A percentile compares a stretch with the other conserved stretches of the same genome.
These are phyloP conservation scores for Nemurella pictetii DNA, from an alignment of 2,888 invertebrate genomes.

Conservation along the genomic window DNA sequence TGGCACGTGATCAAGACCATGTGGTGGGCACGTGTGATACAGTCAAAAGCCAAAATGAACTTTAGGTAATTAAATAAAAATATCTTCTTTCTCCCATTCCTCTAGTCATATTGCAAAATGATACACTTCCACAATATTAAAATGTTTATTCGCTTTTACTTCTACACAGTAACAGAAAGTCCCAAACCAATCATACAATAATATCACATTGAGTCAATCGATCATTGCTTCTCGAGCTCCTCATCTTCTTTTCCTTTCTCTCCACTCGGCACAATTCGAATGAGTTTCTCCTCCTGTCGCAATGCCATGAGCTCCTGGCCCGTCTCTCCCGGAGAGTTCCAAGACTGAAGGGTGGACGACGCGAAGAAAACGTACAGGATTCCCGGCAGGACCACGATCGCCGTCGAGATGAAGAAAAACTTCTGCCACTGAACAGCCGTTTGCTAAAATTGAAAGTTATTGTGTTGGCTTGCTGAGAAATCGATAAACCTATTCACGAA, in stretches of 20 bases:
- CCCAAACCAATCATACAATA: neutral
- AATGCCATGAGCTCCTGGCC: neutral
- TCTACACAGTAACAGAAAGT: too few species aligned
- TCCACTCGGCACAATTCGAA: neutral
- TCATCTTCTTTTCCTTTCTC: neutral
- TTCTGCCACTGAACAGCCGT: conserved; percentile 63
- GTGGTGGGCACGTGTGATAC: too few species aligned
- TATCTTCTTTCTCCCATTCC: too few species aligned
- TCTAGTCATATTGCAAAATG: too few species aligned
- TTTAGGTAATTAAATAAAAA: too few species aligned
- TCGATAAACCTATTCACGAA: conserved; percentile 32
- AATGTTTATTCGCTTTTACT: neutral
- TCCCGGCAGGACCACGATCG: conserved; percentile 57
- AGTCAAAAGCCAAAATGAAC: too few species aligned
- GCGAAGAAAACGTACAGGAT: conserved; percentile 58
- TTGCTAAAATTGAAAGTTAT: conserved; percentile 53
- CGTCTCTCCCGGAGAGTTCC: conserved; percentile 55
- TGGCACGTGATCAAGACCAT: too few species aligned
- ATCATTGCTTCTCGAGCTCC: neutral
- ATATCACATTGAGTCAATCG: neutral
- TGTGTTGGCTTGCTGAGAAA: conserved; percentile 41
- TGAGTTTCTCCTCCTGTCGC: neutral
- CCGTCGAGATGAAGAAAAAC: conserved; percentile 61
- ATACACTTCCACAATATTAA: neutral
- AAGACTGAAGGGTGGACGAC: conserved; percentile 60